Percentiles rank a stretch among this genome's conserved stretches.
Conservation (phyloP, 2,888 invertebrate species). For the Hermaeophaga mercurialis region DNA sequence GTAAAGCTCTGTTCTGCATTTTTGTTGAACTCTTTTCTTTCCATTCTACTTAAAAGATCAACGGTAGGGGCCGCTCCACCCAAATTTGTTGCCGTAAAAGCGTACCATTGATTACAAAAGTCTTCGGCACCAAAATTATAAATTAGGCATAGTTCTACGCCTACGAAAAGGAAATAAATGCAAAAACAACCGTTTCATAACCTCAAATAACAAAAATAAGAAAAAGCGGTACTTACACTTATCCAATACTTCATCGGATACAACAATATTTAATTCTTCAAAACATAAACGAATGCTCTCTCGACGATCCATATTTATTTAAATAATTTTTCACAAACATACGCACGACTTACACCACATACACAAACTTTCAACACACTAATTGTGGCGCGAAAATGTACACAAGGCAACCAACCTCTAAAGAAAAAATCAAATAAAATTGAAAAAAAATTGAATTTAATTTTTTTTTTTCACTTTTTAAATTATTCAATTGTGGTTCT, state of each 20-base stretch:
- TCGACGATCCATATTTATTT: slow-evolving; percentile 36
- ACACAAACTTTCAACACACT: neutral
- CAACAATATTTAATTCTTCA: slow-evolving; percentile 47
- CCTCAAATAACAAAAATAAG: slow-evolving; percentile 1
- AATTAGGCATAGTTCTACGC: slow-evolving; percentile 67
- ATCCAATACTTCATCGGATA: slow-evolving; percentile 61
- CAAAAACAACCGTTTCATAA: too few species aligned
- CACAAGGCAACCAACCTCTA: neutral
- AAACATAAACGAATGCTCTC: slow-evolving; percentile 44
- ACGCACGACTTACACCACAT: neutral
- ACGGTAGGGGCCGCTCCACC: slow-evolving; percentile 66
- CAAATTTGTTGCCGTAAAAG: slow-evolving; percentile 71
- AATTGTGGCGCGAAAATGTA: slow-evolving; percentile 28
- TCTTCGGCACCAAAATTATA: slow-evolving; percentile 70
- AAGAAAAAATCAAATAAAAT: too few species aligned
- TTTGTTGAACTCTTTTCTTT: slow-evolving; percentile 68
- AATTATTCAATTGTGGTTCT: too few species aligned
- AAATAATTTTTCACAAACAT: slow-evolving; percentile 5
- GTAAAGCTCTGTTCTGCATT: slow-evolving; percentile 35
- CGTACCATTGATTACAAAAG: slow-evolving; percentile 79
- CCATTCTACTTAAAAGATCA: slow-evolving; percentile 66
- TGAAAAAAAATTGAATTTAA: too few species aligned
- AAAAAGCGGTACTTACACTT: slow-evolving; percentile 61
- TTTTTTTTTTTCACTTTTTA: too few species aligned
- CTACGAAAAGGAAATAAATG: slow-evolving; percentile 46